A percentile compares a stretch with the other conserved stretches of the same genome.
phyloP scores from a whole-genome alignment of 2,888 invertebrate species.

The Dione juno region DNA sequence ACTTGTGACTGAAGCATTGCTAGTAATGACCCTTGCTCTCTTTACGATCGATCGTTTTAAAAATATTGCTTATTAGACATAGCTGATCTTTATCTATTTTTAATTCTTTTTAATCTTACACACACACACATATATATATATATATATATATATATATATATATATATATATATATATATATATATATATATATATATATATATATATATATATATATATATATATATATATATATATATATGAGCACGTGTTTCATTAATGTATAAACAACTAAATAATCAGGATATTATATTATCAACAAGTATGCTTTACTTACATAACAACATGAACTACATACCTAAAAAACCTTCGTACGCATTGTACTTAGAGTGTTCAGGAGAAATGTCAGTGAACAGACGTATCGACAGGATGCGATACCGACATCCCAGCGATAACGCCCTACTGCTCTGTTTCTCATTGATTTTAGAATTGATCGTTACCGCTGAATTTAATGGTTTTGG shows the following conservation, averaged over 20 bases:
- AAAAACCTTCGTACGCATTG: constrained; percentile 22
- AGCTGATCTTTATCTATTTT: no score
- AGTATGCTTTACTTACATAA: not conserved
- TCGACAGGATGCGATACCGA: constrained; percentile 48
- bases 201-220: no score
- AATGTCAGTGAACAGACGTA: constrained; percentile 44
- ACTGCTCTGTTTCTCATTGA: constrained; percentile 2
- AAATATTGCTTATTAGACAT: no score
- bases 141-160: no score
- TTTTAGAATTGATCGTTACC: constrained; percentile 1
- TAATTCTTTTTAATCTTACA: no score
- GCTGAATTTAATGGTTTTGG: not conserved
- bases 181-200: no score
- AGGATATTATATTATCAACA: not conserved
- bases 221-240: no score
- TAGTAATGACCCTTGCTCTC: no score
- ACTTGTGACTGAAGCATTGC: no score
- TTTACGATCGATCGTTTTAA: no score
- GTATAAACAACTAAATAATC: not conserved
- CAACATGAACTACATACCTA: constrained; percentile 2
- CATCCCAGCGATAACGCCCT: constrained; percentile 39
- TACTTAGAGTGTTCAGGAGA: constrained; percentile 41
- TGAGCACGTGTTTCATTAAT: not conserved
- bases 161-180: no score
- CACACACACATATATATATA: no score